Conservation (phyloP, 2,113 vertebrate genomes). For the Notarius lentiginosus region DNA sequence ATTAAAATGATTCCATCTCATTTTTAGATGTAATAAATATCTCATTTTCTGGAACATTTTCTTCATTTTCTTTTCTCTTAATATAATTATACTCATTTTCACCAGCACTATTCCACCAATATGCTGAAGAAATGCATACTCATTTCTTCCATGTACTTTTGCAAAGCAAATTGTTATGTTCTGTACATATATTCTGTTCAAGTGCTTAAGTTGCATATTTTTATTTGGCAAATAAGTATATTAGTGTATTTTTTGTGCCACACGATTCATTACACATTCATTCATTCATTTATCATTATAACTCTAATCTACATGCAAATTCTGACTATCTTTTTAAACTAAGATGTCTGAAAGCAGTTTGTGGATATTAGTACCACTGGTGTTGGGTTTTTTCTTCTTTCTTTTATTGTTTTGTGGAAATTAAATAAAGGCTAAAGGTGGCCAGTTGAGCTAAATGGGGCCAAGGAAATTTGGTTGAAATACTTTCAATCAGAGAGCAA, state of each 20-base stretch:
- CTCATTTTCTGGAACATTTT: not conserved
- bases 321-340: constrained; percentile 66
- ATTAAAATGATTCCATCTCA: not conserved
- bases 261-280: constrained; percentile 67
- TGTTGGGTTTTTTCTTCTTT: constrained; percentile 6
- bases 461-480: constrained; percentile 35
- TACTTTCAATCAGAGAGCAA: constrained; percentile 22
- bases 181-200: constrained; percentile 37
- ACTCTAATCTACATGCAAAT: constrained; percentile 83
- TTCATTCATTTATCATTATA: constrained; percentile 70
- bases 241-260: constrained; percentile 65
- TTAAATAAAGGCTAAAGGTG: constrained; percentile 55
- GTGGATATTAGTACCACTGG: constrained; percentile 63
- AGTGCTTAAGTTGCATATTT: constrained; percentile 67
- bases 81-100: not conserved
- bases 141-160: not conserved
- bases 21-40: not conserved
- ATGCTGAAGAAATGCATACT: not conserved
- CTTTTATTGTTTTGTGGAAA: constrained; percentile 38
- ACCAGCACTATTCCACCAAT: not conserved
- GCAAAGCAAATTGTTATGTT: constrained; percentile 35
- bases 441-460: constrained; percentile 61
- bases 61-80: not conserved
- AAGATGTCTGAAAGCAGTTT: constrained; percentile 59
- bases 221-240: constrained; percentile 68